Evolutionary conservation across 2,888 invertebrate genomes (phyloP), one percentile per base, ranked within the genome.

Genomic region (Megaustenia siamemsis): DNA sequence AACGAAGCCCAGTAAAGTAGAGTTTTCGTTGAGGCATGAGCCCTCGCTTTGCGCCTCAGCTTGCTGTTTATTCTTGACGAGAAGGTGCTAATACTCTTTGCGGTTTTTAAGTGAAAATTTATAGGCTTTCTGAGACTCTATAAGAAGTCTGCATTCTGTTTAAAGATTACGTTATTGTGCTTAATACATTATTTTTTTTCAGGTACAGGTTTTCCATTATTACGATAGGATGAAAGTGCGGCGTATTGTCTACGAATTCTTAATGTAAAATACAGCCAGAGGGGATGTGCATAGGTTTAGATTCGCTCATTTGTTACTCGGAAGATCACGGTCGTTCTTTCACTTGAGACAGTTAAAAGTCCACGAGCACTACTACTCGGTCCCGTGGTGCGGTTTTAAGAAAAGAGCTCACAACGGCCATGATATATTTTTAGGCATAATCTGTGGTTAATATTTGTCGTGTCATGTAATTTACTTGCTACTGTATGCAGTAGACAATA

Each of bases 1-100:
- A n/a, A 43, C 18, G 63, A 75, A 82, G 82, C 75, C 82, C 56
- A 56, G 56, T 81, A 81, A 81, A 81, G 60, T 56, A 76, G 76
- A 76, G 79, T 79, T 79, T 56, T 43, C 68, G 45, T 21, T 12
- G 63, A 15, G 68, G 24, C 79, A 68, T 45, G 45, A 60, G 66
- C 45, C 35, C n/a, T 43, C 15, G 77, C 77, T 77, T 76, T 35
- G 43, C 77, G 56, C 24, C 24, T 3, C 63, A 68, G 28, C 68
- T 40, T 49, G 28, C 45, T 45, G 66, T 79, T 66, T 79, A 66
- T 53, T 79, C 79, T 45, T 68, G 24, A 32, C 45, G 66, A n/a
- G 40, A 77, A 40, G 43, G 40, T 40, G 76, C 71, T 81, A 81
- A 81, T 81, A 32, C 69, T 69, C 81, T 81, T 81, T 69, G 81